Evolutionary conservation across 2,797 vertebrate genomes (phyloP), one percentile per base, ranked within the genome.

Genomic region (Jordanella pulchra): DNA sequence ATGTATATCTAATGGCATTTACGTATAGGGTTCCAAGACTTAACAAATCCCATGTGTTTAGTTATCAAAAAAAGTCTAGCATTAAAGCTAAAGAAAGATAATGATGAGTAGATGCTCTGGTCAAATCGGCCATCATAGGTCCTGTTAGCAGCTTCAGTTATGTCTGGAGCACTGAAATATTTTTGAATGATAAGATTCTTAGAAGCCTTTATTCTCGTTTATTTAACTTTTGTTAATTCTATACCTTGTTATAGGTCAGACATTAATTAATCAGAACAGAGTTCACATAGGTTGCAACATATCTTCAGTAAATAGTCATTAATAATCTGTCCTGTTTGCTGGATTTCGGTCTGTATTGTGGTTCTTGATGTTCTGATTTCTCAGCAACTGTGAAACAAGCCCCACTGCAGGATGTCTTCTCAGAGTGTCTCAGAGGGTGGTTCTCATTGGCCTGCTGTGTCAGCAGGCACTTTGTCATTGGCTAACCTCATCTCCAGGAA

Each of bases 351-450:
- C 21, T 39, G 30, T 35, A 39, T 32, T 60, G 32, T 60, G 7
- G 51, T n/a, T 53, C 1, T 25, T 53, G 35, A 32, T 61, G 32
- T 32, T n/a, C 32, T 13, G 39, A 42, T 39, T 21, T 13, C 58
- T 61, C 58, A 61, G 32, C 32, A n/a, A 61, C 58, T 61, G 58
- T n/a, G 58, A 61, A 61, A 61, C 58, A 61, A 61, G 58, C 32
- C 21, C 35, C 56, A 3, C 56, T 32, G 39, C 58, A 61, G 58
- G 58, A 61, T 61, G 35, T 61, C n/a, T 32, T 61, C 39, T 32
- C 32, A 1, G 17, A 42, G 58, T 61, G 32, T 14, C 32, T 67
- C 17, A 51, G 28, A 30, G 47, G 47, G 48, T 50, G 45, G 65
- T 30, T 30, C 45, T 28, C 64, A 23, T 48, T 21, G 25, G 64